Evolutionary conservation across 2,888 invertebrate species (phyloP), one percentile per base, ranked within the genome.

Genomic region (Sacculina carcini): DNA sequence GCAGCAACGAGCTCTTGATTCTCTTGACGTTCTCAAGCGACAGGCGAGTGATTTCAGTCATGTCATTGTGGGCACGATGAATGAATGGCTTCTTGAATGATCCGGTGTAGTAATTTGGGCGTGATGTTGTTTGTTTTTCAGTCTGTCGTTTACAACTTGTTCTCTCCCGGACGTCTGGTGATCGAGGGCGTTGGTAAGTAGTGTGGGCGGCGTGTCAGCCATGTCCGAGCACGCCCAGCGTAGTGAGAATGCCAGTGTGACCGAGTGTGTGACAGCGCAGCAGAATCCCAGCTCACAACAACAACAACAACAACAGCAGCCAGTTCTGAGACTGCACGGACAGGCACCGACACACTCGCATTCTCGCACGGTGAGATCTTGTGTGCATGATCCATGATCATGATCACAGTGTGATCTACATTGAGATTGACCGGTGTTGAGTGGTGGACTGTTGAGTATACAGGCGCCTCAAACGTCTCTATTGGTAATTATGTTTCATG

Each of bases 181-280:
- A 40, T 40, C 21, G 40, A 40, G 40, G n/a, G n/a, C n/a, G n/a
- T n/a, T n/a, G n/a, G n/a, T n/a, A 40, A 40, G 40, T 40, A 24
- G 21, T n/a, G 1, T 12, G 21, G 12, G 21, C 9, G 24, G 14
- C 14, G 14, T 12, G 32, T n/a, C 14, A 21, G 39, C 10, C 39
- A 40, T 40, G 40, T 40, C 40, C 5, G 14, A 24, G 24, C 40
- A 14, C 24, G 24, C 4, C 24, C 4, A 4, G 14, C 24, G 24
- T 24, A 24, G 24, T n/a, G 21, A 2, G 5, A 10, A 3, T 5
- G 14, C 14, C 5, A 40, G 24, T 3, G 24, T 24, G 40, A 40
- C 24, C 2, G 40, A 6, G 24, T 5, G 14, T 23, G 40, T 24
- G 40, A 2, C 23, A n/a, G 24, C 24, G 14, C 14, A 40, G 40